Base-by-base conservation (phyloP, 2,113 vertebrate genomes). In the Pampusana beccarii region DNA sequence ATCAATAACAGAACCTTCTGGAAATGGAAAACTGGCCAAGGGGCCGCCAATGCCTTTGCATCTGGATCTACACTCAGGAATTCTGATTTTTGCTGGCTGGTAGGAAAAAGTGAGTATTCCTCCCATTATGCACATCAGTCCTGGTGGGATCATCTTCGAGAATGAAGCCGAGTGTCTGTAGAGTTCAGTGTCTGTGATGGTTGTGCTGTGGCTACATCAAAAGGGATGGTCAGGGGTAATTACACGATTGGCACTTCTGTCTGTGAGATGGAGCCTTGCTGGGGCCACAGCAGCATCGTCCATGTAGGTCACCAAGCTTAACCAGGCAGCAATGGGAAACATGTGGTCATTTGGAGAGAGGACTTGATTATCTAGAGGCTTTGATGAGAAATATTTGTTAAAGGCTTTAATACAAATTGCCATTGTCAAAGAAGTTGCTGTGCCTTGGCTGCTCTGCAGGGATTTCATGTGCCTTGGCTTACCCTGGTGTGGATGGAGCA, bases 291-390 rank as follows among this genome's bases (percentile, higher is more conserved):
- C 70, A 81, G 34, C 48, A 2, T 17, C 0, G 2, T n/a, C 46
- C 44, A 33, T 80, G 58, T 92, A 84, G 95, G 95, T 93, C 94
- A 89, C 42, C 13, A 20, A 60, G 82, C 75, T 58, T 15, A 9
- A 67, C 50, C 28, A 15, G 9, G 74, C 80, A 28, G 10, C 36
- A 13, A 5, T 1, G 56, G 79, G 88, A 88, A 78, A 58, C 0
- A 1, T 24, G 82, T 1, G 0, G 16, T 95, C 65, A 2, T 93
- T 95, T 86, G 79, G 77, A 88, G 33, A 74, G 48, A 11, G 38
- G 26, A 53, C 64, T 88, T 84, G 42, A 96, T 96, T 96, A 88
- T 94, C 79, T 36, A 25, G 42, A 54, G 50, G 66, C 57, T 78
- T 60, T 88, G 85, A 70, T 31, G 75, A 80, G 71, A 51, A 90